phyloP scores from a whole-genome alignment of 2,113 vertebrate genomes.

The Bungarus multicinctus region DNA sequence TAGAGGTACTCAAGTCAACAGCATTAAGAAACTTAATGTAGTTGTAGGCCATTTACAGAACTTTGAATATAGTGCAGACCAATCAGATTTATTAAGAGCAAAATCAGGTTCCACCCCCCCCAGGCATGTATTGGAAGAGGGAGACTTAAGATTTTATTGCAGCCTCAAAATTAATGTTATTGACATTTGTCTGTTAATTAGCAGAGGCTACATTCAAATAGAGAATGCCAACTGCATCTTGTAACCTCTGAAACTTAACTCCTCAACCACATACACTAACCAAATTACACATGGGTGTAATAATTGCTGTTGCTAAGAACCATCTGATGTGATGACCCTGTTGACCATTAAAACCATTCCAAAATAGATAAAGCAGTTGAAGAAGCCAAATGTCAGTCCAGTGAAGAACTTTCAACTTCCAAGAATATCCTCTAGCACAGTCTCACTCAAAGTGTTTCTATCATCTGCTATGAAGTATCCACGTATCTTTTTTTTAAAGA shows the following conservation, averaged over 20 bases:
- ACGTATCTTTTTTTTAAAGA: slow-evolving; percentile 25
- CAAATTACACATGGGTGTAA: background rate
- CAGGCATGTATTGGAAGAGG: slow-evolving; percentile 33
- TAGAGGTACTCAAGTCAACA: slow-evolving; percentile 59
- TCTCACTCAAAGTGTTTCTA: background rate
- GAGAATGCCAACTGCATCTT: slow-evolving; percentile 18
- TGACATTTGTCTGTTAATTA: slow-evolving; percentile 5
- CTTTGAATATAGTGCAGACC: slow-evolving; percentile 39
- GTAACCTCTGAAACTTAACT: slow-evolving; percentile 32
- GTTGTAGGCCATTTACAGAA: slow-evolving; percentile 46
- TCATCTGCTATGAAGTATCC: background rate
- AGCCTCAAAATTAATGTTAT: slow-evolving; percentile 49
- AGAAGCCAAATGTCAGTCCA: slow-evolving; percentile 30
- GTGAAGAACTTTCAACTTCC: background rate
- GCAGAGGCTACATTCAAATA: background rate
- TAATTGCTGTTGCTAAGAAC: slow-evolving; percentile 34
- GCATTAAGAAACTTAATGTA: slow-evolving; percentile 59
- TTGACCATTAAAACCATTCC: slow-evolving; percentile 38
- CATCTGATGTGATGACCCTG: slow-evolving; percentile 52
- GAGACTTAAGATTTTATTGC: slow-evolving; percentile 39
- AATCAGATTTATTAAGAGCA: slow-evolving; percentile 39
- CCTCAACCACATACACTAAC: slow-evolving; percentile 37
- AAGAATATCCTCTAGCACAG: background rate
- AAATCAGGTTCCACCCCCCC: slow-evolving; percentile 26
- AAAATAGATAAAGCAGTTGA: slow-evolving; percentile 38